phyloP scores from a whole-genome alignment of 2,113 vertebrate species.

The Suncus etruscus region DNA sequence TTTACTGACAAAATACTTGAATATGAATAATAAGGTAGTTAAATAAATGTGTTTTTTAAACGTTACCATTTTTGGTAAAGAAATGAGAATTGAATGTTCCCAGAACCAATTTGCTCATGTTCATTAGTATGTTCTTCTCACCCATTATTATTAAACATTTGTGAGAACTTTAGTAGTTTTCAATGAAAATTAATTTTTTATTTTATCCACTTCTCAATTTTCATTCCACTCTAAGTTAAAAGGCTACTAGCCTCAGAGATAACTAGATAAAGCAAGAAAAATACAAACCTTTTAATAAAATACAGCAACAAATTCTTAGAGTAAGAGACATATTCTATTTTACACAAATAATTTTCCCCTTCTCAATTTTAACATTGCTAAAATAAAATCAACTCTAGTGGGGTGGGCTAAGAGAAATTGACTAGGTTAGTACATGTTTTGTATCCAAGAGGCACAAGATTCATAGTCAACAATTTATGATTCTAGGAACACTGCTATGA shows the following conservation, averaged over 20 bases:
- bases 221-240: neutral
- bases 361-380: neutral
- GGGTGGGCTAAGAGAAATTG: too few species aligned
- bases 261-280: neutral
- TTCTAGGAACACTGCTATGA: too few species aligned
- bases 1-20: conserved; percentile 23
- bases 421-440: too few species aligned
- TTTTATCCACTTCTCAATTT: neutral
- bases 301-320: neutral
- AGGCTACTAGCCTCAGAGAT: neutral
- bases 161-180: neutral
- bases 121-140: neutral
- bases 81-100: conserved; percentile 24
- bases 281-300: neutral
- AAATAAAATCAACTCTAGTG: neutral
- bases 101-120: neutral
- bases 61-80: neutral
- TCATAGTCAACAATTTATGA: too few species aligned
- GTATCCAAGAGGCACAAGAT: too few species aligned
- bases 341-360: neutral
- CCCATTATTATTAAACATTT: conserved; percentile 11
- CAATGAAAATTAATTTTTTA: conserved; percentile 21
- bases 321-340: neutral
- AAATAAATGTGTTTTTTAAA: conserved; percentile 10
- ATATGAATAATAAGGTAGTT: neutral